These are phyloP conservation scores for Apogon talboti DNA, from an alignment of 2,797 vertebrate genomes.

Conservation along the genomic window DNA sequence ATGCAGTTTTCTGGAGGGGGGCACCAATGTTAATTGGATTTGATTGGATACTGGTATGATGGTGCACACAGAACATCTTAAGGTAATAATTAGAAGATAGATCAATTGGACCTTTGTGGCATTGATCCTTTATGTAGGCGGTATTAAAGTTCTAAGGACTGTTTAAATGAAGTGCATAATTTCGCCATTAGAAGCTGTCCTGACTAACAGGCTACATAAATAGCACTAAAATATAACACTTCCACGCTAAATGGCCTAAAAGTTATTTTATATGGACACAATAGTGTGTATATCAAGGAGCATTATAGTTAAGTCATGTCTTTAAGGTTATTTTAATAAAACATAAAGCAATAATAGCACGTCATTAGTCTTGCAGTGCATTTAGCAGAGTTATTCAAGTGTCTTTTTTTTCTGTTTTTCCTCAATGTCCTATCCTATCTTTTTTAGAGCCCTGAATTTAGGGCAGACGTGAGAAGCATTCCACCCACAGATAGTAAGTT, in stretches of 20 bases:
- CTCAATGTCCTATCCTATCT: slow-evolving; percentile 39
- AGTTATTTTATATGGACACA: slow-evolving; percentile 8
- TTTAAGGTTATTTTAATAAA: slow-evolving; percentile 2
- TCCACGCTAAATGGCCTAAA: not conserved
- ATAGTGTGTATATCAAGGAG: not conserved
- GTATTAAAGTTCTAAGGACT: slow-evolving; percentile 32
- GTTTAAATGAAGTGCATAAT: slow-evolving; percentile 33
- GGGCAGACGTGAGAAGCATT: slow-evolving; percentile 71
- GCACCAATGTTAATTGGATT: slow-evolving; percentile 83
- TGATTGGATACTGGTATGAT: slow-evolving; percentile 85
- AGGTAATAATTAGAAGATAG: slow-evolving; percentile 84
- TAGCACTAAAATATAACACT: slow-evolving; percentile 25
- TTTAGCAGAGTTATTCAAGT: slow-evolving; percentile 10
- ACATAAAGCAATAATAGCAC: not conserved
- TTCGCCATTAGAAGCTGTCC: slow-evolving; percentile 21
- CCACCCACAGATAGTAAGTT: slow-evolving; percentile 37
- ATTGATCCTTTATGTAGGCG: slow-evolving; percentile 43
- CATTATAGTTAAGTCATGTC: not conserved
- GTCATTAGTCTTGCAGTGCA: not conserved
- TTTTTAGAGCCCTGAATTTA: slow-evolving; percentile 62
- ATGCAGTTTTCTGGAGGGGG: slow-evolving; percentile 82
- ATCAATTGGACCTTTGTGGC: slow-evolving; percentile 78
- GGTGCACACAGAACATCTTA: slow-evolving; percentile 82
- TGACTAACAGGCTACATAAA: slow-evolving; percentile 7
- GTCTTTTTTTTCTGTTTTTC: slow-evolving; percentile 29